Base-by-base conservation (phyloP, 2,888 invertebrate species). In the Sclerodermus sp. region DNA sequence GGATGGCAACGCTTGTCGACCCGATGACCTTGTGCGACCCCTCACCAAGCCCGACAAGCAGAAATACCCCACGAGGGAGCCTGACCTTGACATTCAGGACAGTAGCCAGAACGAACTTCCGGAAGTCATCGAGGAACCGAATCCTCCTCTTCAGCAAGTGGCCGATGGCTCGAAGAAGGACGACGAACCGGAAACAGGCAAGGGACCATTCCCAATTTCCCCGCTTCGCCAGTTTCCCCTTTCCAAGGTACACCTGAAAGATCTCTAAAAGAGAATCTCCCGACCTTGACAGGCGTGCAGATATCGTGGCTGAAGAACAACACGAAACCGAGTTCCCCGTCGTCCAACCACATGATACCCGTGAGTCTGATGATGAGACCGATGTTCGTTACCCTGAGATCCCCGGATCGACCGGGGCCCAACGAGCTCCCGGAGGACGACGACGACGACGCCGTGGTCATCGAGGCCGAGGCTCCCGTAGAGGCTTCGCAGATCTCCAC, bases 1-100 rank as follows among this genome's bases (percentile, higher is more conserved):
- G 5, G 72, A 77, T 37, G 77, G 76, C 23, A 71, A 78, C 47
- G 63, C 74, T 8, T 80, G 80, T 45, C 66, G 79, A 75, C 87
- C 47, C 67, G 82, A 71, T 74, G 76, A 49, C 71, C 80, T 62
- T 57, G 81, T 76, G 67, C 78, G 68, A 62, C 79, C 69, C n/a
- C 62, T 39, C 49, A 14, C 3, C n/a, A 38, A 39, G 18, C 13
- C 40, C 4, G 34, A 47, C 23, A n/a, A 6, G 1, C 29, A 14
- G 43, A 45, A 76, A 58, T 70, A 74, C 55, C 23, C 57, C 55
- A 38, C 38, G 42, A 34, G 45, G 36, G 36, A 18, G 17, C 10
- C 4, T 42, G 15, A 31, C 37, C 17, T 40, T 2, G 51, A 51
- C 8, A 50, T 46, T 52, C 58, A 78, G 6, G 74, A 75, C 13